Base-by-base conservation (phyloP, 2,888 invertebrate genomes). In the Phytoseiulus persimilis region DNA sequence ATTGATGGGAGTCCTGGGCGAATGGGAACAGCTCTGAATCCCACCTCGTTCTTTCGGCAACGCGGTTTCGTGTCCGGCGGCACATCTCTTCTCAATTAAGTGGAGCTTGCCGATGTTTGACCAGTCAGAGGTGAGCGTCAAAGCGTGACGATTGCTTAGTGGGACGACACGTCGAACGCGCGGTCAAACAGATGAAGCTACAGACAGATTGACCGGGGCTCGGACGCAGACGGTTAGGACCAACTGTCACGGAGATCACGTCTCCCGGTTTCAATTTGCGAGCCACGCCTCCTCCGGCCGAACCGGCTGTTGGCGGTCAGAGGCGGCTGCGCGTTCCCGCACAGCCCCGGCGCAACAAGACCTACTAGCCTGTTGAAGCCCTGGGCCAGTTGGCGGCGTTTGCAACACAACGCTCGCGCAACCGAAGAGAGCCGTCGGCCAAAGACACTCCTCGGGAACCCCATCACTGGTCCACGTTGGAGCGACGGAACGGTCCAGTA, bases 41-140 rank as follows among this genome's bases (percentile, higher is more conserved):
- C 3, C 3, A 39, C 9, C 39, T 3, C 39, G 39, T 39, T 6
- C 39, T 39, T 39, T 39, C 9, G n/a, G n/a, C n/a, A n/a, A n/a
- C n/a, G 5, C 39, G 39, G 9, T 6, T 28, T 18, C 11, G 23
- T 18, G 18, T 28, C 65, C 2, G 65, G 2, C 65, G 18, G 65
- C 65, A 6, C 65, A 65, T 65, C 65, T 1, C 11, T 65, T 18
- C 65, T 18, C 5, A 65, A 65, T 65, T 65, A 65, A 65, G 65
- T 65, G 65, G 9, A 65, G 18, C 9, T 65, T 65, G 18, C 65
- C 65, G 65, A 65, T 65, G 65, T 65, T 65, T 65, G 65, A 65
- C 65, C 65, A 65, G 65, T 65, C 65, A 65, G 65, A 65, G 65
- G 65, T 65, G 65, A 65, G 65, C 65, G 65, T 65, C 65, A 65